phyloP scores from a whole-genome alignment of 2,888 invertebrate species.

The Fragum sueziense region DNA sequence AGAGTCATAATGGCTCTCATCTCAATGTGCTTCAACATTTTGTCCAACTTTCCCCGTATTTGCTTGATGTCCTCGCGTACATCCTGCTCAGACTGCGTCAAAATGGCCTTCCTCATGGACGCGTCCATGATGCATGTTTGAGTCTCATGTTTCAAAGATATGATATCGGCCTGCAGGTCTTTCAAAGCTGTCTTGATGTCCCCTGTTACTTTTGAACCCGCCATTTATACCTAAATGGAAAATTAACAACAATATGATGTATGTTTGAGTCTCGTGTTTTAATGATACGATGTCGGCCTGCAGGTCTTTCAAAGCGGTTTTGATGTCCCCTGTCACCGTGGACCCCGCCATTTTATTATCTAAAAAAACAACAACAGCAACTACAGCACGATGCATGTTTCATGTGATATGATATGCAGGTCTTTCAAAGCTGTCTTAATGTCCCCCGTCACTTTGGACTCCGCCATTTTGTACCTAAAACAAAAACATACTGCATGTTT shows the following conservation, averaged over 20 bases:
- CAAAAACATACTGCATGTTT: conserved; percentile 37
- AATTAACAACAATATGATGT: conserved; percentile 24
- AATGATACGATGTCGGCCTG: conserved; percentile 39
- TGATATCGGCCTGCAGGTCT: conserved; percentile 43
- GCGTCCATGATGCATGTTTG: conserved; percentile 40
- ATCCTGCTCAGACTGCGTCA: conserved; percentile 39
- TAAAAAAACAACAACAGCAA: background rate
- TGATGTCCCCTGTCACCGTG: conserved; percentile 40
- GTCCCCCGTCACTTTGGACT: conserved; percentile 35
- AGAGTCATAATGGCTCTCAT: conserved; percentile 16
- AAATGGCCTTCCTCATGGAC: conserved; percentile 46
- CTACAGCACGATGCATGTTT: too few species aligned
- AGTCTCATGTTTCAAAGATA: conserved; percentile 39
- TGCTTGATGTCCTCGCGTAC: conserved; percentile 21
- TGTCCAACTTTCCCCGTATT: conserved; percentile 31
- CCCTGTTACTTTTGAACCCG: conserved; percentile 30
- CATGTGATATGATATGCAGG: too few species aligned
- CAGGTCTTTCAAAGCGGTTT: conserved; percentile 38
- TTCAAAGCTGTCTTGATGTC: conserved; percentile 34
- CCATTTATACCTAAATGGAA: background rate
- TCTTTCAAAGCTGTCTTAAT: conserved; percentile 39
- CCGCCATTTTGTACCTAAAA: too few species aligned
- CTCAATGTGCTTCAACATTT: conserved; percentile 33
- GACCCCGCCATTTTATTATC: too few species aligned
- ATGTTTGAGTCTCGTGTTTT: conserved; percentile 39